Percentiles rank a stretch among this genome's conserved stretches.
These are phyloP conservation scores for Pycnomerus fuliginosus DNA, from an alignment of 2,888 invertebrate species.

Conservation along the genomic window DNA sequence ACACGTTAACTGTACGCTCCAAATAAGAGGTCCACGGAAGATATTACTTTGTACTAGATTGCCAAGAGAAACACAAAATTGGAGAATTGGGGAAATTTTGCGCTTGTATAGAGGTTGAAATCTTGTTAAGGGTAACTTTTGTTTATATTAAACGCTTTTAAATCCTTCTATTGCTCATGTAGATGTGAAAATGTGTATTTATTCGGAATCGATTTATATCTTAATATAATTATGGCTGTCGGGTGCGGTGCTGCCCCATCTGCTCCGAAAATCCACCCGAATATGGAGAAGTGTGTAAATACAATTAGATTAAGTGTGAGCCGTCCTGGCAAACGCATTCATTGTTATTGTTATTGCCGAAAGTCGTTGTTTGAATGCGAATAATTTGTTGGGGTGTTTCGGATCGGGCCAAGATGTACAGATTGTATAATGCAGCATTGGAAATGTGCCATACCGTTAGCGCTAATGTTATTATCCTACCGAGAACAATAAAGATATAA, in stretches of 20 bases:
- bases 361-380: conserved; percentile 37
- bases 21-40: too few relatives aligned
- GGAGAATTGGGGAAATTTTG: too few relatives aligned
- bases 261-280: conserved; percentile 16
- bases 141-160: too few relatives aligned
- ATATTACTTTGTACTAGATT: too few relatives aligned
- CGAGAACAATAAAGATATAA: conserved; percentile 43
- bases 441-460: conserved; percentile 39
- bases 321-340: conserved; percentile 41
- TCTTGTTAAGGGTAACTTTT: too few relatives aligned
- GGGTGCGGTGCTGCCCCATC: not conserved
- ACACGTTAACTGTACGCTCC: too few relatives aligned
- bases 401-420: conserved; percentile 22
- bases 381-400: conserved; percentile 30
- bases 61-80: too few relatives aligned
- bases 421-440: conserved; percentile 40
- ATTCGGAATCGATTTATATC: too few relatives aligned
- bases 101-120: too few relatives aligned
- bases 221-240: conserved; percentile 3
- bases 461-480: conserved; percentile 43
- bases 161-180: too few relatives aligned
- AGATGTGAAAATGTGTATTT: too few relatives aligned
- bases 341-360: conserved; percentile 46
- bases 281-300: conserved; percentile 44
- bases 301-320: conserved; percentile 47